Evolutionary conservation across 2,797 vertebrate species (phyloP).

Genomic region (Hemitrygon akajei): DNA sequence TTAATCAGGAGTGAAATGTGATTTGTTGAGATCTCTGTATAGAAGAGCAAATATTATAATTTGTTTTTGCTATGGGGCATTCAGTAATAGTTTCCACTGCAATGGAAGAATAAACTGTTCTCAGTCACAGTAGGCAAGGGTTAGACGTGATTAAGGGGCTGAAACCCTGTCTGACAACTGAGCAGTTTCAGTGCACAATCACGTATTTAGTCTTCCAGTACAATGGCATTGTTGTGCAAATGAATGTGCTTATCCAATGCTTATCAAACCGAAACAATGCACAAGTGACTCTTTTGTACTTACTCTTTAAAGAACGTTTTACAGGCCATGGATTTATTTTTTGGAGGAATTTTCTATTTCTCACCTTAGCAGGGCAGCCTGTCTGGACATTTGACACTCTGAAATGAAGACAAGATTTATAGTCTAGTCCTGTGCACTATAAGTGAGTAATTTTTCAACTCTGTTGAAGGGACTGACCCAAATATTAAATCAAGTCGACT

Average conservation of each 20-base stretch:
- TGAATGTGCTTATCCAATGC: neutral
- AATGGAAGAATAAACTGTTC: constrained; percentile 5
- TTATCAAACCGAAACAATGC: neutral
- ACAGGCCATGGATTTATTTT: neutral
- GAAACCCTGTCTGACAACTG: neutral
- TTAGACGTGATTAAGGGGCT: neutral
- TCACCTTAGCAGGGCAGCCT: neutral
- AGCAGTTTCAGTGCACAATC: neutral
- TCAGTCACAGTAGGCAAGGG: neutral
- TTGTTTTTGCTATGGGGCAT: neutral
- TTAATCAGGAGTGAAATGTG: no score
- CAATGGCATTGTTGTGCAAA: neutral
- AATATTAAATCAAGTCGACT: neutral
- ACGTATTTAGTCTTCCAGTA: neutral
- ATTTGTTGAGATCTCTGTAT: no score
- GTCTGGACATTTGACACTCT: neutral
- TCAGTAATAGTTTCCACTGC: neutral
- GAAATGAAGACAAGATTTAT: neutral
- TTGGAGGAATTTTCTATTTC: neutral
- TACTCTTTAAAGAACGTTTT: neutral
- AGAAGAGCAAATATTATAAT: neutral
- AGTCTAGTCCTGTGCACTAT: neutral
- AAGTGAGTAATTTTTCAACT: neutral
- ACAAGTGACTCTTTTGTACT: neutral
- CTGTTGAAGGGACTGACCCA: neutral